Evolutionary conservation across 2,797 vertebrate genomes (phyloP).

Genomic region (Galagoides demidoff): DNA sequence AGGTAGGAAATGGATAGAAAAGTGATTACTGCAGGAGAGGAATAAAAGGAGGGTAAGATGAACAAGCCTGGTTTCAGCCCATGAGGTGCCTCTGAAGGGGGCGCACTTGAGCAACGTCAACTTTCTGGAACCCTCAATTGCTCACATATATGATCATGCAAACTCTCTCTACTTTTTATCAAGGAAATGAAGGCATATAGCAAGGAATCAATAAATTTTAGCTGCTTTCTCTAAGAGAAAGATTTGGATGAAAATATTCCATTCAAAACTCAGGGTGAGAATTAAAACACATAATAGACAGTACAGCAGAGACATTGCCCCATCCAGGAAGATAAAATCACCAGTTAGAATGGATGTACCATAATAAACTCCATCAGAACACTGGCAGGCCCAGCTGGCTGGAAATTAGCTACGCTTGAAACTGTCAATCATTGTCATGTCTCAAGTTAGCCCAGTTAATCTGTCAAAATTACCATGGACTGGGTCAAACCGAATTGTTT

Average conservation of each 20-base stretch:
- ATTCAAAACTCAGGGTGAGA: background rate
- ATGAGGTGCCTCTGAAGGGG: background rate
- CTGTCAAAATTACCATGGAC: background rate
- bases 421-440: background rate
- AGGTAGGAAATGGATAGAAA: background rate
- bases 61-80: background rate
- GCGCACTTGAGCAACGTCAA: background rate
- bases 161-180: background rate
- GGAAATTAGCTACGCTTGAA: background rate
- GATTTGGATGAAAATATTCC: background rate
- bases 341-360: background rate
- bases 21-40: background rate
- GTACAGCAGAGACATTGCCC: background rate
- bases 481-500: constrained; percentile 1
- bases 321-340: background rate
- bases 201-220: background rate
- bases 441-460: background rate
- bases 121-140: background rate
- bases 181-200: background rate
- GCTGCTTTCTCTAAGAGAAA: background rate
- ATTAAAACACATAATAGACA: background rate
- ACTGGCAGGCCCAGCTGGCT: background rate
- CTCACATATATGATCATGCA: background rate
- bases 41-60: background rate
- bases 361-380: background rate